Base-by-base conservation (phyloP, 23 tunicate genomes). In the Trididemnum clinides region DNA sequence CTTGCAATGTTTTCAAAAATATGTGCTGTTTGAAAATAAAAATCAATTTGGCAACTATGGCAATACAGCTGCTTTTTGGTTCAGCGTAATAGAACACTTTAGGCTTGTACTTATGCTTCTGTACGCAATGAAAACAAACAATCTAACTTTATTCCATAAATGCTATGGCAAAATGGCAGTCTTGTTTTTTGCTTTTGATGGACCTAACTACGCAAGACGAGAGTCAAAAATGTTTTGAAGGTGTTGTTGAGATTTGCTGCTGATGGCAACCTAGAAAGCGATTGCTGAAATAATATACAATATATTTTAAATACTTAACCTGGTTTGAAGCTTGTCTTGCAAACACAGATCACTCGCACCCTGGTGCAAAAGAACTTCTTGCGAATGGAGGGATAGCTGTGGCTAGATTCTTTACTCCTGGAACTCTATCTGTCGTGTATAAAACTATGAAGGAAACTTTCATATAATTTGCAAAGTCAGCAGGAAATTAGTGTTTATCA, bases 391-490 rank as follows among this genome's bases (percentile, higher is more conserved):
- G 66, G 5, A 59, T 59, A 4, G 66, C 66, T 59, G 66, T 59
- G 22, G 66, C 66, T 15, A 4, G 66, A 10, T 59, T 28, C 5
- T n/a, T 59, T 3, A 59, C 22, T n/a, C 66, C 25, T 10, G 66
- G 66, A 12, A 19, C 66, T 3, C 22, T 59, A 28, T 10, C 27
- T 59, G 66, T 28, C 3, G 66, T 59, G 5, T 25, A 59, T n/a
- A 59, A 59, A 59, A 59, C 66, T 59, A 59, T 59, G 66, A 28
- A 59, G 5, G 66, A 59, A n/a, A 59, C 66, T n/a, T 59, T 59
- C 22, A 59, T n/a, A n/a, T 19, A 59, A n/a, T 59, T 59, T 59
- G 66, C 66, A 59, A 59, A 59, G 22, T 59, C 25, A 10, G 22
- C 20, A n/a, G 66, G 66, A 19, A 3, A 10, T 25, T 19, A 59